Evolutionary conservation across 2,888 invertebrate species (phyloP), one percentile per base, ranked within the genome.

Genomic region (Eupithecia centaureata): DNA sequence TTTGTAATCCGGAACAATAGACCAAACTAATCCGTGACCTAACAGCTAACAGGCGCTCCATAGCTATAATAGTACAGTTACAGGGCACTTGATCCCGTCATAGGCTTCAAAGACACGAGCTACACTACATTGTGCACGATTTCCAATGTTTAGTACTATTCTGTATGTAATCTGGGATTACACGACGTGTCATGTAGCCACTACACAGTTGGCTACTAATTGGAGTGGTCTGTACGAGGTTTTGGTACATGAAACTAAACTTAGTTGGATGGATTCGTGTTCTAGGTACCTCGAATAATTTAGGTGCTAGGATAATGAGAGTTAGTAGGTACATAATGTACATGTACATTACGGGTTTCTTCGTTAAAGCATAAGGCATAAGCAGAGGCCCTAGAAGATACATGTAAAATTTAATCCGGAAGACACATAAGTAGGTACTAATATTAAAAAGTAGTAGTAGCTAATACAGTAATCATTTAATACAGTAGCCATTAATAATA

Each of bases 51-150:
- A 60, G 62, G 58, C 62, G 52, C 63, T 54, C 7, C 30, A 47
- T 59, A 28, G 33, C 60, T 64, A 33, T 61, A 60, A 56, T 68
- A 38, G 52, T n/a, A 54, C 56, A 52, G 47, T 54, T 22, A 60
- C 62, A 63, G 47, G 42, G 35, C 84, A 83, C 87, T 87, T 92
- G 90, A 92, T 92, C 92, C 92, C 83, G 84, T 85, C 87, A 88
- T 85, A 90, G 90, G 88, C 88, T 85, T 87, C 88, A 87, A 90
- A 89, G 89, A 89, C 91, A 91, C 90, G 92, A 81, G 13, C 84
- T 85, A 79, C 82, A 83, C 79, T 83, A 85, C 86, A 84, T 82
- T 86, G 88, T 83, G 76, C 82, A 80, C 86, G 85, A 86, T 85
- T 86, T 84, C 81, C 76, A 81, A 84, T 87, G 86, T 87, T 88